A percentile compares a stretch with the other conserved stretches of the same genome.
Conservation (phyloP, 2,113 vertebrate species). For the Paramisgurnus dabryanus region DNA sequence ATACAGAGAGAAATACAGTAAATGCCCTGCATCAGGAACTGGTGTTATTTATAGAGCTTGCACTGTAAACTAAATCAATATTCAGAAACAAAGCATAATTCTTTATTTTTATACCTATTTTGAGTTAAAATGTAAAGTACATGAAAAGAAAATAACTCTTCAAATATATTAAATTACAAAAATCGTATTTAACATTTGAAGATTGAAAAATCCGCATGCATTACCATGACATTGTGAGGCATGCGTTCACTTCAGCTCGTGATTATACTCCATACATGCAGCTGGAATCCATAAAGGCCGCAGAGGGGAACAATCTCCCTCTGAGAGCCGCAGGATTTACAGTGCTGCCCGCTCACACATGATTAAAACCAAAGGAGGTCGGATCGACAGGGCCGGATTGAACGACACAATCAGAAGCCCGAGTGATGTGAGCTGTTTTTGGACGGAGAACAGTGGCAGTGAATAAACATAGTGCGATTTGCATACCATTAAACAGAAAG, state of each 20-base stretch:
- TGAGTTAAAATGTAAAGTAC: neutral
- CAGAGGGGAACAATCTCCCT: constrained; percentile 60
- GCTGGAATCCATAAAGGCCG: constrained; percentile 72
- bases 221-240: neutral
- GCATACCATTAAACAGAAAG: constrained; percentile 61
- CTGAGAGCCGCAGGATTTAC: constrained; percentile 64
- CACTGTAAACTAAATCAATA: neutral
- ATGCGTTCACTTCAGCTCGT: constrained; percentile 1
- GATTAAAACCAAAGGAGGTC: constrained; percentile 68
- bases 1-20: neutral
- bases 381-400: constrained; percentile 62
- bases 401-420: constrained; percentile 69
- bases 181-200: neutral
- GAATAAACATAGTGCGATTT: constrained; percentile 66
- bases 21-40: neutral
- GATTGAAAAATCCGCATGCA: neutral
- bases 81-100: neutral
- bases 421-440: constrained; percentile 65
- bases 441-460: constrained; percentile 65
- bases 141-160: neutral
- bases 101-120: too few species aligned
- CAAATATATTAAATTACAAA: constrained; percentile 4
- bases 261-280: constrained; percentile 52
- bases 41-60: neutral
- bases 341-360: constrained; percentile 62